Evolutionary conservation across 2,113 vertebrate species (phyloP).

Genomic region (Phalacrocorax pelagicus): DNA sequence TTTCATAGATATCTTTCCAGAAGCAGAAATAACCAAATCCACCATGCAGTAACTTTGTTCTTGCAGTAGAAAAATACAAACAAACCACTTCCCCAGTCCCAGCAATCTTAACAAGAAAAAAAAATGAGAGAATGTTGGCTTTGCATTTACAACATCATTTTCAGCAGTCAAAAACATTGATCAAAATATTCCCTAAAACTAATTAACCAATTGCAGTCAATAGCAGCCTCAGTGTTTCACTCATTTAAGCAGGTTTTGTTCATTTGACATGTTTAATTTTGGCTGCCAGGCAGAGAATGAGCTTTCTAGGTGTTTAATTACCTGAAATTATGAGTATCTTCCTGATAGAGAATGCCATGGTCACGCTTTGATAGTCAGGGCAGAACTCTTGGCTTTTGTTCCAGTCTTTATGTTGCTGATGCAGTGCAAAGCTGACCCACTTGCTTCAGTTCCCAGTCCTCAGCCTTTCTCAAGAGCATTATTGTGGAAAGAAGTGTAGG

Average conservation of each 20-base stretch:
- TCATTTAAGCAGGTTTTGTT: conserved; percentile 34
- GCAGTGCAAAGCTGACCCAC: background rate
- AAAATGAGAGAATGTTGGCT: background rate
- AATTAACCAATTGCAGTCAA: conserved; percentile 28
- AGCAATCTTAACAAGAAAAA: background rate
- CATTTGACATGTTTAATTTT: conserved; percentile 27
- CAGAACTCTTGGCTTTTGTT: conserved; percentile 14
- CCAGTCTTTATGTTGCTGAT: background rate
- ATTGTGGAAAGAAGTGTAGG: background rate
- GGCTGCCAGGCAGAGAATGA: conserved; percentile 21
- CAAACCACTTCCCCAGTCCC: background rate
- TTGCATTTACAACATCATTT: background rate
- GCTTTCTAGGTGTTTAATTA: conserved; percentile 42
- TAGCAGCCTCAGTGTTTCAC: background rate
- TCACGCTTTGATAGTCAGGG: background rate
- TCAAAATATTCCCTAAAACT: conserved; percentile 23
- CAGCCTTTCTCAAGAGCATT: background rate
- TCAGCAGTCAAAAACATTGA: conserved; percentile 17
- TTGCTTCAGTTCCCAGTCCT: background rate
- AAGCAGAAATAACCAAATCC: background rate
- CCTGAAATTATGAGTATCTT: conserved; percentile 44
- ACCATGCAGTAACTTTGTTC: background rate
- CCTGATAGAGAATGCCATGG: background rate
- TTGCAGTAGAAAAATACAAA: background rate
- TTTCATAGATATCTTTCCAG: background rate